A percentile compares a stretch with the other conserved stretches of the same genome.
These are phyloP conservation scores for Alethe diademata DNA, from an alignment of 2,113 vertebrate genomes.

Conservation along the genomic window DNA sequence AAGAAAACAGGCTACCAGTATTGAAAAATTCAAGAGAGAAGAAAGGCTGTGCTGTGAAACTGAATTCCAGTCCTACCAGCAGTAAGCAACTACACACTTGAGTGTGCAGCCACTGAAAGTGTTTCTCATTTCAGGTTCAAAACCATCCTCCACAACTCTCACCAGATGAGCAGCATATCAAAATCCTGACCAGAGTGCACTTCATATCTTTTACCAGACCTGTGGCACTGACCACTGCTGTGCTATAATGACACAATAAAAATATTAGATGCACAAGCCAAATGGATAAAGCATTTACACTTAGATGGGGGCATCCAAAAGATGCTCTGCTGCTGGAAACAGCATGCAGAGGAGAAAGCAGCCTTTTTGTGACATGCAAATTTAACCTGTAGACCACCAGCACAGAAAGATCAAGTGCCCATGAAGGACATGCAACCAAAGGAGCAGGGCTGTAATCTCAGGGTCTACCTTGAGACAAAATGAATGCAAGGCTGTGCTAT, in stretches of 20 bases:
- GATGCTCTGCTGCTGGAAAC: not conserved
- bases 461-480: not conserved
- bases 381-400: not conserved
- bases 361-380: not conserved
- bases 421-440: not conserved
- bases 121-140: not conserved
- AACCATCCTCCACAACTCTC: not conserved
- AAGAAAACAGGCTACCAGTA: not conserved
- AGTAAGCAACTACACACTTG: not conserved
- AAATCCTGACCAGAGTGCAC: not conserved
- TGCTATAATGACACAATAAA: not conserved
- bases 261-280: not conserved
- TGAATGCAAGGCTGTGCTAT: rapidly evolving
- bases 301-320: not conserved
- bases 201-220: not conserved
- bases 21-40: not conserved
- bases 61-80: not conserved
- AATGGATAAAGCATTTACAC: not conserved
- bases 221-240: not conserved
- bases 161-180: rapidly evolving
- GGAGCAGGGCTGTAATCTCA: not conserved
- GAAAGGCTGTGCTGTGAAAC: not conserved
- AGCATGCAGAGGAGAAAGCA: not conserved
- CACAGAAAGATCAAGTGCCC: not conserved
- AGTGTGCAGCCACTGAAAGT: not conserved